A percentile compares a stretch with the other conserved stretches of the same genome.
Evolutionary conservation across 2,888 invertebrate genomes (phyloP).

Genomic region (Raillietiella orientalis): DNA sequence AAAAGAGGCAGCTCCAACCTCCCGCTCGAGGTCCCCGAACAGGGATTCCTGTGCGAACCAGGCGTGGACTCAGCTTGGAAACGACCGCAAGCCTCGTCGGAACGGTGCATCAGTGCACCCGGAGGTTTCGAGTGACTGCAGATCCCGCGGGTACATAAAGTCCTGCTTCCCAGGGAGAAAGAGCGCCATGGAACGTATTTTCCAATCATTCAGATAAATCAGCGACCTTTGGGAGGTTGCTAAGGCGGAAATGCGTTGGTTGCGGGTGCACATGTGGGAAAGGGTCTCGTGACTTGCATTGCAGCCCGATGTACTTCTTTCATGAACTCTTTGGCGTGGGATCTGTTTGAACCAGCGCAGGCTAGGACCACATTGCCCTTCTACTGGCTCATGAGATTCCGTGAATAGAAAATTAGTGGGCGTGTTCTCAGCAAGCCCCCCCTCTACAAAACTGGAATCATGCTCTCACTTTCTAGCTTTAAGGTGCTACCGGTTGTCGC

Average conservation of each 20-base stretch:
- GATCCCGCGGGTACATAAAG: no score
- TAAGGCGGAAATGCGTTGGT: slow-evolving; percentile 4
- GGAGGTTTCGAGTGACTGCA: slow-evolving; percentile 48
- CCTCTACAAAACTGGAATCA: no score
- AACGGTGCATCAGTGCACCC: slow-evolving; percentile 51
- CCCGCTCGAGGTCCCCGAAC: no score
- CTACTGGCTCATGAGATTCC: slow-evolving; percentile 44
- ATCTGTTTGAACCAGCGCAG: slow-evolving; percentile 35
- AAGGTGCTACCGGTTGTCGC: no score
- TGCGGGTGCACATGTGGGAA: slow-evolving; percentile 34
- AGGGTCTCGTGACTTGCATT: slow-evolving; percentile 53
- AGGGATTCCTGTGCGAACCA: slow-evolving; percentile 32
- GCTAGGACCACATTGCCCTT: slow-evolving; percentile 21
- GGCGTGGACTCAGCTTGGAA: slow-evolving; percentile 71
- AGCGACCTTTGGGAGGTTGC: no score
- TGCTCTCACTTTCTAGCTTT: no score
- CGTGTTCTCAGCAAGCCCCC: no score
- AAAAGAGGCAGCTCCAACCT: no score
- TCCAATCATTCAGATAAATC: no score
- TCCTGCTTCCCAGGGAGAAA: no score
- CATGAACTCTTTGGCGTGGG: slow-evolving; percentile 45
- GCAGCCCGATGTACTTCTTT: slow-evolving; percentile 33
- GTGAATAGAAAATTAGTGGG: slow-evolving; percentile 13
- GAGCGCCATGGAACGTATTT: no score
- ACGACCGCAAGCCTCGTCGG: slow-evolving; percentile 66